phyloP scores from a whole-genome alignment of 2,113 vertebrate genomes.

The Actenoides hombroni region DNA sequence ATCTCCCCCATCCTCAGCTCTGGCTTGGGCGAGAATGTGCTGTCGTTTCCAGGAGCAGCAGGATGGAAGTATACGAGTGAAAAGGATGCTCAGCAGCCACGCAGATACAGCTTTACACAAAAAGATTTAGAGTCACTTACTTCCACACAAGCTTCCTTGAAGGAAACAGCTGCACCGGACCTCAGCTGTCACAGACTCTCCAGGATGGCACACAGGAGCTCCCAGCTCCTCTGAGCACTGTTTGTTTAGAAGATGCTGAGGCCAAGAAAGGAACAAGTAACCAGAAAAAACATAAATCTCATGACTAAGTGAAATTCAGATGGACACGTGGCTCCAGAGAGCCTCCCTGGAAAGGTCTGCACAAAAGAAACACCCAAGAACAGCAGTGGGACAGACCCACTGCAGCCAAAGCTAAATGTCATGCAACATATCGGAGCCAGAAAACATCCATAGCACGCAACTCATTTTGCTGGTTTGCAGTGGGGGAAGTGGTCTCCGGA shows the following conservation, averaged over 20 bases:
- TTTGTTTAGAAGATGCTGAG: background rate
- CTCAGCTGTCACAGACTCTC: background rate
- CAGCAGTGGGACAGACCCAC: background rate
- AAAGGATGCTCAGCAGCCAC: background rate
- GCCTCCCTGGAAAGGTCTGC: fast-evolving
- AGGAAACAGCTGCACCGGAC: constrained; percentile 24
- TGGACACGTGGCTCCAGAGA: background rate
- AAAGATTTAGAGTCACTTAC: background rate
- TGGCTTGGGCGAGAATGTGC: background rate
- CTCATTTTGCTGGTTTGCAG: background rate
- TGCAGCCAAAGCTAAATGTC: background rate
- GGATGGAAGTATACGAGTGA: background rate
- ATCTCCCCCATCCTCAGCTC: background rate
- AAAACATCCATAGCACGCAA: background rate
- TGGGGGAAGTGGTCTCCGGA: background rate
- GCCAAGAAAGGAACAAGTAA: background rate
- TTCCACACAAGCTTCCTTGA: background rate
- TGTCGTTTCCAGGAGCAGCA: background rate
- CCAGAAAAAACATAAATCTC: background rate
- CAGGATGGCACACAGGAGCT: background rate
- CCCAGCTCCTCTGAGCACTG: background rate
- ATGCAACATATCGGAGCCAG: background rate
- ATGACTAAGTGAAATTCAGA: background rate
- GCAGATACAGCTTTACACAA: background rate
- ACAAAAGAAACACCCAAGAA: background rate